phyloP scores from a whole-genome alignment of 2,113 vertebrate species.

The Triplophysa rosa region DNA sequence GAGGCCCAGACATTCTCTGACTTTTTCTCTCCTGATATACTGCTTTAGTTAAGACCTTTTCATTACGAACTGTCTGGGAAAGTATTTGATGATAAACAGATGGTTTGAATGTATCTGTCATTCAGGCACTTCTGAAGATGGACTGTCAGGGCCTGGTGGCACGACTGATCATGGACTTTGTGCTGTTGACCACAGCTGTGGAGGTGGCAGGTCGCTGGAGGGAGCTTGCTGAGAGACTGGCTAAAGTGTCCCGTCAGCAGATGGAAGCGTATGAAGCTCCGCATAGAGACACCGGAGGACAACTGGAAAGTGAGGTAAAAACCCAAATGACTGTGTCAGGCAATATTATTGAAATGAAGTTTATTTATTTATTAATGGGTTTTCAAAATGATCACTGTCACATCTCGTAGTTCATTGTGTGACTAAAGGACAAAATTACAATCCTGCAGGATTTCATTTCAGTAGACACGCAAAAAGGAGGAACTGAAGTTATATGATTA shows the following conservation, averaged over 20 bases:
- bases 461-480: too few relatives aligned
- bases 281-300: conserved; percentile 84
- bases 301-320: conserved; percentile 89
- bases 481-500: too few relatives aligned
- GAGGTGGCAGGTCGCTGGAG: conserved; percentile 93
- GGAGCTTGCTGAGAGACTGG: conserved; percentile 90
- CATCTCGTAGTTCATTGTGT: too few relatives aligned
- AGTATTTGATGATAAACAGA: background rate
- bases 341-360: background rate
- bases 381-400: too few relatives aligned
- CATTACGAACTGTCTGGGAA: background rate
- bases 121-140: conserved; percentile 91
- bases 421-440: background rate
- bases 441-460: background rate
- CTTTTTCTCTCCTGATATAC: background rate
- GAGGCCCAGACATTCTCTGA: too few relatives aligned
- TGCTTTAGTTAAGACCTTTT: too few relatives aligned
- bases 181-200: conserved; percentile 92
- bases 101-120: background rate
- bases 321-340: background rate
- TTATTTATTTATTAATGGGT: background rate
- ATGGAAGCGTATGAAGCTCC: conserved; percentile 97
- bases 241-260: conserved; percentile 90
- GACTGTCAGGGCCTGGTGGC: conserved; percentile 97
- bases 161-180: conserved; percentile 92